Percentiles rank a stretch among this genome's conserved stretches.
These are phyloP conservation scores for Peromyscus maniculatus DNA, from an alignment of 2,113 vertebrate species.

Conservation along the genomic window DNA sequence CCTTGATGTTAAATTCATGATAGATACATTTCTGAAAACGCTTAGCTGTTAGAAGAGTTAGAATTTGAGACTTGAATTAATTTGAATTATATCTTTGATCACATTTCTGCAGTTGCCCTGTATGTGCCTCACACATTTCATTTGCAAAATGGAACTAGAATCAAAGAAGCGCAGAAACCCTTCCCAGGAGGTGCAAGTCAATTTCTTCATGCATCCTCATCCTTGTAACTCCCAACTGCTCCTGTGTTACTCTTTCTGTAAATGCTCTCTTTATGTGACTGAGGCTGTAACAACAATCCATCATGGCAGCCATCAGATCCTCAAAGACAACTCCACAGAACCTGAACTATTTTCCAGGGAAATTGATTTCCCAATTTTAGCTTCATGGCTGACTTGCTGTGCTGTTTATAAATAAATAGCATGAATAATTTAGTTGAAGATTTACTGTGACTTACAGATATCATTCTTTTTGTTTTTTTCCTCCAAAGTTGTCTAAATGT, in stretches of 20 bases:
- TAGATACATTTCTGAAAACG: conserved; percentile 31
- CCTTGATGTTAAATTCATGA: conserved; percentile 43
- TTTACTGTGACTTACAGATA: conserved; percentile 66
- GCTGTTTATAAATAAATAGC: conserved; percentile 70
- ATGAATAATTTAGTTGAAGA: conserved; percentile 73
- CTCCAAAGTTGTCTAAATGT: conserved; percentile 18
- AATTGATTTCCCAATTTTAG: conserved; percentile 81
- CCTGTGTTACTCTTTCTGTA: conserved; percentile 53
- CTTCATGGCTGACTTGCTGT: conserved; percentile 58
- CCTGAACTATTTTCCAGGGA: conserved; percentile 61
- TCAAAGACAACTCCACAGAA: conserved; percentile 77
- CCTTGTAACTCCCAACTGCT: conserved; percentile 62
- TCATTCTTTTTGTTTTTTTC: conserved; percentile 8
- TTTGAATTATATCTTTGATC: conserved; percentile 58
- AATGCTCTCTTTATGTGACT: conserved; percentile 67
- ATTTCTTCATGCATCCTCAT: conserved; percentile 47
- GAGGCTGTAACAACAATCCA: conserved; percentile 72
- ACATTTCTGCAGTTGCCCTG: not conserved
- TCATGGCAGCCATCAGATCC: conserved; percentile 74
- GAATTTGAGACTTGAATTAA: conserved; percentile 24
- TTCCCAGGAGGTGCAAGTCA: not conserved
- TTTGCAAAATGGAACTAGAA: not conserved
- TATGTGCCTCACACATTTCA: not conserved
- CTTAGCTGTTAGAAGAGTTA: not conserved
- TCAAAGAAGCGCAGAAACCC: not conserved